Conservation (phyloP, 2,888 invertebrate genomes). For the Agriopis aurantiaria region DNA sequence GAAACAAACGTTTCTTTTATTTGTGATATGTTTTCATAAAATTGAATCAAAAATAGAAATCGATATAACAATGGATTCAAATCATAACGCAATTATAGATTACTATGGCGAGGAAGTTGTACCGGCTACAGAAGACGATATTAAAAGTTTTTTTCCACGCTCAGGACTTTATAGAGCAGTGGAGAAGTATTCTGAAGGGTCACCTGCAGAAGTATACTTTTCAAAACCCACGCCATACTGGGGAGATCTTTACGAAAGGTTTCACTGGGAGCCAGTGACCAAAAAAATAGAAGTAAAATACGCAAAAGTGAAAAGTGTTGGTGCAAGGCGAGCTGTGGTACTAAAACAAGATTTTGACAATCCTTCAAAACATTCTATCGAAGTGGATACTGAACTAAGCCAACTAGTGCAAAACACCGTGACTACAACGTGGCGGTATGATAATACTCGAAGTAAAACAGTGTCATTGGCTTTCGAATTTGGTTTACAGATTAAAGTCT, state of each 20-base stretch:
- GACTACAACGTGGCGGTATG: background rate
- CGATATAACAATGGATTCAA: background rate
- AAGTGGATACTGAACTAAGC: background rate
- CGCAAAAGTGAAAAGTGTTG: background rate
- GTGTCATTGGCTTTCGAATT: background rate
- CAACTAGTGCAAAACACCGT: background rate
- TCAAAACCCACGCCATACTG: background rate
- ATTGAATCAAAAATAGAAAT: background rate
- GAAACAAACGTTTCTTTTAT: background rate
- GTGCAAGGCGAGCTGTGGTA: no score
- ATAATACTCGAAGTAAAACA: background rate
- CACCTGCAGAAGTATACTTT: background rate
- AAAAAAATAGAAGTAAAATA: background rate
- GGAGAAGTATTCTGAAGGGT: background rate
- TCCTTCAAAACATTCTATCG: background rate
- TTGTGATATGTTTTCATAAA: background rate
- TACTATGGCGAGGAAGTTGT: background rate
- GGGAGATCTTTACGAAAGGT: constrained; percentile 1
- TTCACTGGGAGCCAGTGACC: constrained; percentile 2
- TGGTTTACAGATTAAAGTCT: background rate
- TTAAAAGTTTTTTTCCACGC: background rate
- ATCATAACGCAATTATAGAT: background rate
- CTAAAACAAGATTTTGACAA: background rate
- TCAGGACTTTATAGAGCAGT: background rate
- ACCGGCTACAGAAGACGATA: background rate